Percentiles rank a stretch among this genome's conserved stretches.
Conservation (phyloP, 2,888 invertebrate genomes). For the Catocala sponsa region DNA sequence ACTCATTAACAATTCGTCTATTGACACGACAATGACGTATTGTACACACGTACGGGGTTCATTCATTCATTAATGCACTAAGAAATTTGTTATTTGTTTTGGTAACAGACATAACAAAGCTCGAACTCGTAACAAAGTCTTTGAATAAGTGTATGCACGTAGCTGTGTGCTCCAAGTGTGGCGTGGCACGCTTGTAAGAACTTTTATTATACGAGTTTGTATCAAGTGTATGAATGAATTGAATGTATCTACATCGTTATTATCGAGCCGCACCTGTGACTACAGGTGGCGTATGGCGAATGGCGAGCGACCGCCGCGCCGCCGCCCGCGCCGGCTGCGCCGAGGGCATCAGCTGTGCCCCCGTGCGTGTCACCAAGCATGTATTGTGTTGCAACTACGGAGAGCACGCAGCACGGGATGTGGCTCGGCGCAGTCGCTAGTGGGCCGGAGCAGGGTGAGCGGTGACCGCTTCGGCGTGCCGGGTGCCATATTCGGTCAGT, state of each 20-base stretch:
- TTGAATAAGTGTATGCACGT: constrained; percentile 13
- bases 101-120: constrained; percentile 20
- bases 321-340: not conserved
- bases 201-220: not conserved
- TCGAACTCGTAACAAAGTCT: constrained; percentile 18
- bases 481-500: constrained; percentile 87
- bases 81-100: constrained; percentile 36
- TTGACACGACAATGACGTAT: constrained; percentile 27
- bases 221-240: constrained; percentile 2
- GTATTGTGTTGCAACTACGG: constrained; percentile 26
- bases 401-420: constrained; percentile 45
- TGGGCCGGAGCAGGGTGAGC: constrained; percentile 68
- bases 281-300: constrained; percentile 11
- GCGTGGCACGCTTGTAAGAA: not conserved
- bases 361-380: constrained; percentile 13
- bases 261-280: constrained; percentile 22
- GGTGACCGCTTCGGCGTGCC: constrained; percentile 67
- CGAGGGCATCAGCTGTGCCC: constrained; percentile 12
- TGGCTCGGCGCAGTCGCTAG: constrained; percentile 46
- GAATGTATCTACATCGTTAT: not conserved
- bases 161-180: not conserved
- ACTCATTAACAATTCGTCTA: constrained; percentile 33
- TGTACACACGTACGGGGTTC: constrained; percentile 18
- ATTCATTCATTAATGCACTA: constrained; percentile 36
- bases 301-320: not conserved